These are phyloP conservation scores for Eidolon helvum DNA, from an alignment of 2,113 vertebrate genomes.

Conservation along the genomic window DNA sequence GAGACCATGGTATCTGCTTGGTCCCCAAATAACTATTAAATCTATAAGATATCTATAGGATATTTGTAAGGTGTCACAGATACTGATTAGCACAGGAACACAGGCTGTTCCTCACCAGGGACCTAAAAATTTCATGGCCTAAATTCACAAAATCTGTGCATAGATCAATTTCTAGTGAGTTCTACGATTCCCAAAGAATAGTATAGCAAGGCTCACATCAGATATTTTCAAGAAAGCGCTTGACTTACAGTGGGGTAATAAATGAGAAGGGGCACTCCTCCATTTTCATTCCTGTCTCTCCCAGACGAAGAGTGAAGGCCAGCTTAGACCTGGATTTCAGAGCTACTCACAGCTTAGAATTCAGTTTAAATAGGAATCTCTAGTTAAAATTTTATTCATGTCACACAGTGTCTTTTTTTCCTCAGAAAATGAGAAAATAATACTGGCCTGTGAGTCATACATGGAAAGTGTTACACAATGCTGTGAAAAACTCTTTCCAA, in stretches of 20 bases:
- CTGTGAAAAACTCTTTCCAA: conserved; percentile 56
- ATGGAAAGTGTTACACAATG: conserved; percentile 43
- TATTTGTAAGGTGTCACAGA: background rate
- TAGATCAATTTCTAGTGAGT: conserved; percentile 5
- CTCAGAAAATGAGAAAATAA: conserved; percentile 56
- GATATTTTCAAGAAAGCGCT: background rate
- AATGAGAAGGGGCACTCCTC: background rate
- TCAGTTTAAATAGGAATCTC: conserved; percentile 1
- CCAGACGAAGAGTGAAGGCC: background rate
- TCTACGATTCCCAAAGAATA: background rate
- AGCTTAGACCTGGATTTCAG: background rate
- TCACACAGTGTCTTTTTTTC: conserved; percentile 45
- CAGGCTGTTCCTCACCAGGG: background rate
- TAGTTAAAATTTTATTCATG: conserved; percentile 46
- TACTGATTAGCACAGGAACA: background rate
- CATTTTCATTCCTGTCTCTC: background rate
- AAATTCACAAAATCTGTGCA: background rate
- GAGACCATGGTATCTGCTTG: background rate
- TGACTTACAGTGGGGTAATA: background rate
- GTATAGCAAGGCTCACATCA: background rate
- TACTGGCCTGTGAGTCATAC: conserved; percentile 42
- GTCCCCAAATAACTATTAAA: background rate
- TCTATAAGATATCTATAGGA: background rate
- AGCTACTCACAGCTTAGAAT: background rate
- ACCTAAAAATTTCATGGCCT: background rate